A percentile compares a stretch with the other conserved stretches of the same genome.
phyloP scores from a whole-genome alignment of 2,797 vertebrate genomes.

The Semaprochilodus insignis region DNA sequence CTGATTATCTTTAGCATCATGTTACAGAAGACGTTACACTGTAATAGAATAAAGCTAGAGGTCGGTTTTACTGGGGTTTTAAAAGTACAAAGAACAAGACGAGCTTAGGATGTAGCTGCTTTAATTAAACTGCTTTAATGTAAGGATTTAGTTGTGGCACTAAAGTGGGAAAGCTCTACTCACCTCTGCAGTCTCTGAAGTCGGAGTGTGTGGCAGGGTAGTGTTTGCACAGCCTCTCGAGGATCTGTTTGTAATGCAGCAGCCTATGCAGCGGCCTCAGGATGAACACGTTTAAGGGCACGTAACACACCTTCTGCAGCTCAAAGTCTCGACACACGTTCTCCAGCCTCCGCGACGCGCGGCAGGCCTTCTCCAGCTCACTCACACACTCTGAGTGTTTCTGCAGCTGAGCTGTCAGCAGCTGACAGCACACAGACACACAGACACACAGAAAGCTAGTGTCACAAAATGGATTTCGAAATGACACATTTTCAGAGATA shows the following conservation, averaged over 20 bases:
- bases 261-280: slow-evolving; percentile 95
- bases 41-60: neutral
- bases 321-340: slow-evolving; percentile 92
- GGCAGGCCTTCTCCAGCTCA: slow-evolving; percentile 87
- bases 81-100: neutral
- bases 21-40: neutral
- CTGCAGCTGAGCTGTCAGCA: slow-evolving; percentile 79
- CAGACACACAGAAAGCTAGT: neutral
- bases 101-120: neutral
- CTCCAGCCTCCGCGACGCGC: slow-evolving; percentile 85
- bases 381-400: slow-evolving; percentile 89
- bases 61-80: neutral
- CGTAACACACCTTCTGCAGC: slow-evolving; percentile 96
- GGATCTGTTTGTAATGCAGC: slow-evolving; percentile 96
- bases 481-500: neutral
- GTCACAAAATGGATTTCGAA: neutral
- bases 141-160: neutral
- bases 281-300: slow-evolving; percentile 94
- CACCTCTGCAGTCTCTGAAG: slow-evolving; percentile 96
- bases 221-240: slow-evolving; percentile 95
- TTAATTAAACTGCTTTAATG: too few relatives aligned
- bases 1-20: too few relatives aligned
- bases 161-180: neutral
- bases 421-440: slow-evolving; percentile 16
- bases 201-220: slow-evolving; percentile 88